Evolutionary conservation across 2,797 vertebrate genomes (phyloP).

Genomic region (Acanthurus lineatus): DNA sequence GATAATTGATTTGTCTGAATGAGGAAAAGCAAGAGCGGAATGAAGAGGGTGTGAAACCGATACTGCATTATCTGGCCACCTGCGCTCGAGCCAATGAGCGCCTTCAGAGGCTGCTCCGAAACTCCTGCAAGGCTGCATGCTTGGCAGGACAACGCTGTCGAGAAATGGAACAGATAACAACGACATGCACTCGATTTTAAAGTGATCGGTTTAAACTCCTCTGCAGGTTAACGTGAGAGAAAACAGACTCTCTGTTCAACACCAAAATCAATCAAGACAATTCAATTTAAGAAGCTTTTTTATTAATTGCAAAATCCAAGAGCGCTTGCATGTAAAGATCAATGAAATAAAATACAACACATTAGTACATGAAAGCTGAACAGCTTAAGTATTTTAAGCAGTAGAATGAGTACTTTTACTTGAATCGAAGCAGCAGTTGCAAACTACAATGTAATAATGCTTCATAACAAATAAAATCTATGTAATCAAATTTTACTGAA

Average conservation of each 20-base stretch:
- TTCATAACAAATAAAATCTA: neutral
- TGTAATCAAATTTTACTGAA: neutral
- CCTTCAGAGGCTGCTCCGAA: constrained; percentile 49
- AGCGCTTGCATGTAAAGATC: neutral
- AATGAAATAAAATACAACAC: neutral
- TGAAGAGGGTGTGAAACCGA: constrained; percentile 68
- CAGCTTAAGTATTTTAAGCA: neutral
- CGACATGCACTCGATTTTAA: no score
- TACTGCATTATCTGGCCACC: constrained; percentile 64
- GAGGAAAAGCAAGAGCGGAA: constrained; percentile 5
- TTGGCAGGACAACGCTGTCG: constrained; percentile 17
- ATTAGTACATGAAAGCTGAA: neutral
- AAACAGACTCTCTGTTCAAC: neutral
- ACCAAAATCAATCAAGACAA: neutral
- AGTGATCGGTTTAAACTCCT: neutral
- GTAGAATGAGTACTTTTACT: neutral
- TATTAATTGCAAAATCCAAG: constrained; percentile 31
- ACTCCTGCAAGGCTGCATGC: constrained; percentile 33
- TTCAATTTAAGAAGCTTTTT: neutral
- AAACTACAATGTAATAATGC: constrained; percentile 6
- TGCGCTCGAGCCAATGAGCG: constrained; percentile 64
- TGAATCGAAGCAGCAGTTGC: neutral
- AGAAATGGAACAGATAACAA: neutral
- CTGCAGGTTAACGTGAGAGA: neutral
- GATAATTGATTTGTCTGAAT: neutral